Evolutionary conservation across 1,140 invertebrate species (phyloP), one percentile per base, ranked within the genome.

Genomic region (Macrocentrus cingulum): DNA sequence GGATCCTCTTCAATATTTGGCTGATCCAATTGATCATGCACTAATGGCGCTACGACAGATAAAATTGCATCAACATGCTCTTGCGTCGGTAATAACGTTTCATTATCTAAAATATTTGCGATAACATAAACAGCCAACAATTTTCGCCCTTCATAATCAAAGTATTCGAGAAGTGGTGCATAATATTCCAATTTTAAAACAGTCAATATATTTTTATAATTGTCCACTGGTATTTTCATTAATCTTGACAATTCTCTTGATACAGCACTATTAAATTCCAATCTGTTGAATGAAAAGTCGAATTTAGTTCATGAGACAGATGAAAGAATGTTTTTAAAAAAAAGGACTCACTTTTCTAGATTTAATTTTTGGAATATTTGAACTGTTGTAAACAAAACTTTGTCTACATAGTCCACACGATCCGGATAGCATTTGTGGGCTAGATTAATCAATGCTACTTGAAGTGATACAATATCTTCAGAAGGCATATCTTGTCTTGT

Each of bases 351-450:
- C 89, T 85, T 88, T 70, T 90, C 86, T 46, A 91, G 81, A 62
- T 89, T 86, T 52, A 91, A 80, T 63, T 90, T 87, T 54, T 91
- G 85, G 65, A 95, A 91, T 63, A 92, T 91, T 73, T 92, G 88
- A 48, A 87, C 84, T 5, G 95, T 98, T 46, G 93, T 94, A 55
- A 92, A 87, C 41, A 99, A 83, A 32, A 99, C 95, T 74, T 95
- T 93, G 75, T 99, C 95, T 2, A 98, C 94, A 76, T 96, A 98
- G 75, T 95, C 92, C 9, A 97, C 87, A 70, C 91, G 85, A 67
- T 97, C 92, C 0, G 94, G 91, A 80, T 99, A 98, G 74, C 96
- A 98, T 69, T 98, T 97, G 53, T 98, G 87, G 0, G 96, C 95
- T 49, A 99, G 82, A 79, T 97, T 97, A 23, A 98, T 86, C 2